A percentile compares a stretch with the other conserved stretches of the same genome.
Evolutionary conservation across 2,113 vertebrate genomes (phyloP).

Genomic region (Ceyx margarethae): DNA sequence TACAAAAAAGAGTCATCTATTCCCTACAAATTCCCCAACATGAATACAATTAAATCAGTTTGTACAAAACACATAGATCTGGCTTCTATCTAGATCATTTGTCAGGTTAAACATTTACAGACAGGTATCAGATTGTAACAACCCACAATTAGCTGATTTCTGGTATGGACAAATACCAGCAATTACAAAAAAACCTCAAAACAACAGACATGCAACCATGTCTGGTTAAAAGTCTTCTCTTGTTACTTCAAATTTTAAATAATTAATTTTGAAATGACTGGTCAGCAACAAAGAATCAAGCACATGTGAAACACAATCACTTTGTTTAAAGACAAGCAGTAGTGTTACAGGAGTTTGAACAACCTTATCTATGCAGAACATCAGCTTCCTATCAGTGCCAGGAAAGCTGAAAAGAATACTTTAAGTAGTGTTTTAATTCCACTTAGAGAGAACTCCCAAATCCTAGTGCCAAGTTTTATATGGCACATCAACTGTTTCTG

Average conservation of each 20-base stretch:
- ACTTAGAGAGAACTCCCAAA: background rate
- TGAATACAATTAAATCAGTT: background rate
- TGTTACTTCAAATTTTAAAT: background rate
- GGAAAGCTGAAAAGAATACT: background rate
- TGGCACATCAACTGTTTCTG: background rate
- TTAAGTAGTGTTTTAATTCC: background rate
- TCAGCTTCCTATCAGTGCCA: background rate
- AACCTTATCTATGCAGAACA: background rate
- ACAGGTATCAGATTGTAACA: background rate
- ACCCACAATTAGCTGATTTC: background rate
- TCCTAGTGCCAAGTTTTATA: background rate
- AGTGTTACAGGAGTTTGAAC: background rate
- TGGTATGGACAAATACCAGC: background rate
- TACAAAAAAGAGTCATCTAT: background rate
- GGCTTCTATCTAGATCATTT: background rate
- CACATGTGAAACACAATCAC: background rate
- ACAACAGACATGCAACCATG: accelerated
- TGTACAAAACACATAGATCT: background rate
- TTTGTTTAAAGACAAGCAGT: background rate
- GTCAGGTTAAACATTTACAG: background rate
- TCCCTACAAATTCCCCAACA: background rate
- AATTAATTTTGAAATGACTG: background rate
- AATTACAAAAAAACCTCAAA: background rate
- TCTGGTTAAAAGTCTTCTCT: background rate
- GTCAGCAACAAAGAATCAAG: background rate